Base-by-base conservation (phyloP, 35 echinoderm and acorn worm species). In the Patiria miniata region DNA sequence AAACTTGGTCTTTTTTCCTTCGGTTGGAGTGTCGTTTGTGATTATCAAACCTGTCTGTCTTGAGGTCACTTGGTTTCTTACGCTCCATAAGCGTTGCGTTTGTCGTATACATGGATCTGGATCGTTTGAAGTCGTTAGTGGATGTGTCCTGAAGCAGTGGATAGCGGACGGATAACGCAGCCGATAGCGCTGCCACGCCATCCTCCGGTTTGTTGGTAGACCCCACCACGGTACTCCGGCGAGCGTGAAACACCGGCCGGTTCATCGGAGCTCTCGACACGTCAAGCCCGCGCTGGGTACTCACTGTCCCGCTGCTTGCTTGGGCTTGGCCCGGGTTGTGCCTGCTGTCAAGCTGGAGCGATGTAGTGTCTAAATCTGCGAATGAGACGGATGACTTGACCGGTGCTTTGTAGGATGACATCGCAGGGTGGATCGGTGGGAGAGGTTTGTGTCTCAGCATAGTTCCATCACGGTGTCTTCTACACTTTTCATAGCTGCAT, bases 111-210 rank as follows among this genome's bases (percentile, higher is more conserved):
- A 73, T 28, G 22, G 65, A 26, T 73, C 65, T 73, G 19, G 65
- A 73, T 2, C 65, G 65, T 73, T 73, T 34, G 29, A 73, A 73
- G n/a, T 73, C 65, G 10, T 73, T 73, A 10, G 34, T 73, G 65
- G 26, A 32, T 3, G 65, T 28, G 10, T 30, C 65, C 34, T 30
- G 65, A 26, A 73, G 19, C 65, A 73, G 26, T 73, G 65, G 65
- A 8, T 32, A 32, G 14, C 30, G 65, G 14, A 23, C 34, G 26
- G 65, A 73, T 34, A 73, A 30, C 26, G 22, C 65, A 73, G 30
- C 34, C 65, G 65, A 73, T 23, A 73, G 15, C 10, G 65, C 65
- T 34, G 65, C 65, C 1, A 73, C 34, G 65, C 34, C 65, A 34
- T 73, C 65, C 65, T 73, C 65, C 34, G 65, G 65, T 30, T 23